A percentile compares a stretch with the other conserved stretches of the same genome.
Evolutionary conservation across 2,797 vertebrate species (phyloP).

Genomic region (Loris lydekkerianus): DNA sequence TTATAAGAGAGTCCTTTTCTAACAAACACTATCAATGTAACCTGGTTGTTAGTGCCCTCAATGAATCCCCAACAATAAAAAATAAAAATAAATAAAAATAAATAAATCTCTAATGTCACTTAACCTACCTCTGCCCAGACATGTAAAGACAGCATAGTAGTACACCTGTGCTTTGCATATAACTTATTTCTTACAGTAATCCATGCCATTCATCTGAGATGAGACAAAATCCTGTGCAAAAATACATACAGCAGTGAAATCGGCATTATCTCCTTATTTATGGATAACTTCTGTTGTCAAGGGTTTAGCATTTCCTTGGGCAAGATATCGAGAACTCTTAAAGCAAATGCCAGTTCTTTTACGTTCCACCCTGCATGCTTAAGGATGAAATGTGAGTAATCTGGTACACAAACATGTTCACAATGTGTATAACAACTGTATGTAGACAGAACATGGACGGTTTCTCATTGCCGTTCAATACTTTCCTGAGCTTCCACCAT

Average conservation of each 20-base stretch:
- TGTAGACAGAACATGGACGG: conserved; percentile 62
- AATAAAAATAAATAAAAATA: too few species aligned
- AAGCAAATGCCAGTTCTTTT: conserved; percentile 70
- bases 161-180: not conserved
- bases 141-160: not conserved
- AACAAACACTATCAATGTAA: too few species aligned
- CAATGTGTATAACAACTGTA: conserved; percentile 66
- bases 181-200: not conserved
- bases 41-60: too few species aligned
- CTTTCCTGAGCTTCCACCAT: conserved; percentile 56
- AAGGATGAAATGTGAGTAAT: conserved; percentile 60
- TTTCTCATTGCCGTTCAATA: conserved; percentile 52
- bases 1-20: too few species aligned
- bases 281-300: conserved; percentile 62
- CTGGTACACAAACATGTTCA: conserved; percentile 62
- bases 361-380: conserved; percentile 38
- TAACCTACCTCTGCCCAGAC: not conserved
- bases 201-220: not conserved
- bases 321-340: conserved; percentile 61
- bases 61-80: too few species aligned
- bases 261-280: not conserved
- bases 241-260: conserved; percentile 32
- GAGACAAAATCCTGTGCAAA: not conserved
- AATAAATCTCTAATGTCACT: not conserved
- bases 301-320: conserved; percentile 64